Evolutionary conservation across 2,888 invertebrate species (phyloP).

Genomic region (Tryphoninae sp.): DNA sequence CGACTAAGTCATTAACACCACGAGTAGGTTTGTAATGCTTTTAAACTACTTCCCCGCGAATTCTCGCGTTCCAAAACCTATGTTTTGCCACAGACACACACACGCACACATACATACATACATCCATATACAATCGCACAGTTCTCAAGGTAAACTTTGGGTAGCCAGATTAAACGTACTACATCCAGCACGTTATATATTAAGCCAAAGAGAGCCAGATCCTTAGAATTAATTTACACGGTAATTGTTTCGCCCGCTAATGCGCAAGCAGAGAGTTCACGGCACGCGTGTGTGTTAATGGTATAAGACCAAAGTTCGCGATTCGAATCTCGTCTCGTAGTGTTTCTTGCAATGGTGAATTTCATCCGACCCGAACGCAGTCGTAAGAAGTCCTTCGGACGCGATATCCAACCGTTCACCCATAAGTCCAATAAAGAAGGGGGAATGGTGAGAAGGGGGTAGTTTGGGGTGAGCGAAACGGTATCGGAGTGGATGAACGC

Average conservation of each 20-base stretch:
- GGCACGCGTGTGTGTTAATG: conserved; percentile 21
- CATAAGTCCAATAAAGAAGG: neutral
- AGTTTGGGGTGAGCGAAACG: neutral
- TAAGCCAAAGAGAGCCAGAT: neutral
- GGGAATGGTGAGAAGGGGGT: neutral
- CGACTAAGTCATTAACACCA: neutral
- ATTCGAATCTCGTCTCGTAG: conserved; percentile 32
- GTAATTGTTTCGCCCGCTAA: conserved; percentile 45
- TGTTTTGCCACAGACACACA: neutral
- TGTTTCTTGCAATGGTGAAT: conserved; percentile 39
- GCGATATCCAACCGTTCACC: conserved; percentile 21
- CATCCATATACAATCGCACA: neutral
- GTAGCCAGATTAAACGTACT: neutral
- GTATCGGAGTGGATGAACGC: neutral
- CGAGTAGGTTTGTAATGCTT: neutral
- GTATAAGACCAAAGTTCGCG: conserved; percentile 23
- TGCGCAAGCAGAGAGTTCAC: conserved; percentile 10
- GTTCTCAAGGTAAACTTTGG: conserved; percentile 12
- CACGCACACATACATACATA: neutral
- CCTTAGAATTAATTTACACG: conserved; percentile 40
- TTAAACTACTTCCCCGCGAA: neutral
- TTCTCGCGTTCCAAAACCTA: neutral
- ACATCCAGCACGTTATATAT: neutral
- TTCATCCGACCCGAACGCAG: conserved; percentile 5
- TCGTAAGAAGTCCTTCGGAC: conserved; percentile 43